Evolutionary conservation across 2,888 invertebrate species (phyloP).

Genomic region (Trichogramma dendrolimi): DNA sequence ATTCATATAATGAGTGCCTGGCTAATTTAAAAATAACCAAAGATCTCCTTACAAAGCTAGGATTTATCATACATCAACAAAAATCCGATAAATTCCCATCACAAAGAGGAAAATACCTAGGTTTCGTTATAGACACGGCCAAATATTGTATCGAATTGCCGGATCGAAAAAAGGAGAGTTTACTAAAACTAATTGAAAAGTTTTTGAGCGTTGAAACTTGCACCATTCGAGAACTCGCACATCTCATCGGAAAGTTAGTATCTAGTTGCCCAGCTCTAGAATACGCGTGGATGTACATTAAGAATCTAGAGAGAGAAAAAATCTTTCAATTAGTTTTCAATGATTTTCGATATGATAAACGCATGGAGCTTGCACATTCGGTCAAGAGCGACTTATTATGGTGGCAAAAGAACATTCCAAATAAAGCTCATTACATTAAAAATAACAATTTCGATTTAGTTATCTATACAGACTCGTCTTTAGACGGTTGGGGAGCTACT

Average conservation of each 20-base stretch:
- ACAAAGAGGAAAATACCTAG: conserved; percentile 1
- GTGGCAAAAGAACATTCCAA: conserved; percentile 15
- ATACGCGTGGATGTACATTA: conserved; percentile 18
- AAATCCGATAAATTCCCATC: too few species aligned
- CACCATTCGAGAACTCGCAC: conserved; percentile 5
- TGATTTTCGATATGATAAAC: conserved; percentile 4
- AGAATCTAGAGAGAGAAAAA: conserved; percentile 14
- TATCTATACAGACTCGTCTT: too few species aligned
- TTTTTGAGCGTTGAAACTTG: conserved; percentile 4
- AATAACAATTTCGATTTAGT: neutral
- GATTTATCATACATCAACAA: conserved; percentile 1
- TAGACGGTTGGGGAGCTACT: too few species aligned
- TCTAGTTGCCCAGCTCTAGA: conserved; percentile 7
- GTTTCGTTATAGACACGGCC: neutral
- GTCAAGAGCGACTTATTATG: conserved; percentile 6
- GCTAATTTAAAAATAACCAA: neutral
- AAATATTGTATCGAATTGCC: conserved; percentile 4
- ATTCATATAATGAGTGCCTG: neutral
- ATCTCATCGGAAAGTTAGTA: conserved; percentile 11
- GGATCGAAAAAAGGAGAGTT: too few species aligned
- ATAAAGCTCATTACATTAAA: conserved; percentile 1
- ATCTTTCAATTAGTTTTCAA: conserved; percentile 6
- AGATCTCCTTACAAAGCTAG: neutral
- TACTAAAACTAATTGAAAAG: neutral
- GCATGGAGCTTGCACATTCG: neutral